Evolutionary conservation across 53 echinoderm and acorn worm genomes (phyloP).

Genomic region (Paracentrotus lividus): DNA sequence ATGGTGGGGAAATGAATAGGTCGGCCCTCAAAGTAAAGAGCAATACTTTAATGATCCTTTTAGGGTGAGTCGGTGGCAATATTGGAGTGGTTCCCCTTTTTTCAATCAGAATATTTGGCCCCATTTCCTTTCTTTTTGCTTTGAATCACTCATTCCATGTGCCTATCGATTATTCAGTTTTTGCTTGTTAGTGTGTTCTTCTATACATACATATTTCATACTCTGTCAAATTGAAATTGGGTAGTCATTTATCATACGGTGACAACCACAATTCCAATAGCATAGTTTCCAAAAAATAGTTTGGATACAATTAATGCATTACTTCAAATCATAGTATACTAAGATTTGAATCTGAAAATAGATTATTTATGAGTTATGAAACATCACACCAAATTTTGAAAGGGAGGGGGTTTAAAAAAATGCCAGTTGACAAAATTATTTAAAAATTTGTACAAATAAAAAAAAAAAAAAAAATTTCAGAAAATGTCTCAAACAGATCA

Average conservation of each 20-base stretch:
- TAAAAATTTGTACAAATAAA: no score
- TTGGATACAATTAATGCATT: not conserved
- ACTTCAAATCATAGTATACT: not conserved
- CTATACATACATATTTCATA: not conserved
- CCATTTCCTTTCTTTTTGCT: not conserved
- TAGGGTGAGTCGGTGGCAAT: not conserved
- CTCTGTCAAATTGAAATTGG: no score
- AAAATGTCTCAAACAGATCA: no score
- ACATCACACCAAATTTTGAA: not conserved
- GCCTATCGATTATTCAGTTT: not conserved
- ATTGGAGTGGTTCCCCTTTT: not conserved
- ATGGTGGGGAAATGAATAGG: not conserved
- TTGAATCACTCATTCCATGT: not conserved
- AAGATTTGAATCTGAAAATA: not conserved
- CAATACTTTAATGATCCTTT: not conserved
- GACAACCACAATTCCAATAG: not conserved
- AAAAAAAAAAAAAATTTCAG: no score
- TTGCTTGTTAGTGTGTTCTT: not conserved
- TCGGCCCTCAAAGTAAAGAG: not conserved
- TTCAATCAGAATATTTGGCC: constrained; percentile 1
- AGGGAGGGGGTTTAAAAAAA: no score
- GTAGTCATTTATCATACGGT: not conserved
- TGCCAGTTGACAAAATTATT: no score
- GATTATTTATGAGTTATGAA: not conserved
- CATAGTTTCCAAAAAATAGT: not conserved